These are phyloP conservation scores for Dasyprocta punctata DNA, from an alignment of 2,113 vertebrate species.

Conservation along the genomic window DNA sequence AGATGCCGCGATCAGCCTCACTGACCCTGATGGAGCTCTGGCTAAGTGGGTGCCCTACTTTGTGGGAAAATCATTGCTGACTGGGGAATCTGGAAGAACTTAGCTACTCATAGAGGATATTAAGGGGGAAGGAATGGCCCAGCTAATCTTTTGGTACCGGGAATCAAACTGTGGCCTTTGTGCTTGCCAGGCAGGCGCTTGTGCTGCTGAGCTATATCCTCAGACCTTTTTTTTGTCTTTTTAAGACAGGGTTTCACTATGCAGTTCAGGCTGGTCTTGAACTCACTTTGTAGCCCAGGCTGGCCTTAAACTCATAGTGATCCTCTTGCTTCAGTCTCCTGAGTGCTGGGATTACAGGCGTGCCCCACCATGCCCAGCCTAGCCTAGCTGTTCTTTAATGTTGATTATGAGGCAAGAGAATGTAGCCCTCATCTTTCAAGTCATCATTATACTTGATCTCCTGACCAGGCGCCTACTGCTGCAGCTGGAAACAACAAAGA, in stretches of 20 bases:
- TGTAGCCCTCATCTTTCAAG: not conserved
- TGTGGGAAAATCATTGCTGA: not conserved
- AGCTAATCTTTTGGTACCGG: not conserved
- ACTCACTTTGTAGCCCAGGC: not conserved
- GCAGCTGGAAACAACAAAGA: slow-evolving; percentile 93
- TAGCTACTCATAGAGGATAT: not conserved
- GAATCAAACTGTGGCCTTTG: too few species aligned
- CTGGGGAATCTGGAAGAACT: not conserved
- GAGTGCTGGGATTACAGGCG: not conserved
- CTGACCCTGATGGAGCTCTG: slow-evolving; percentile 95
- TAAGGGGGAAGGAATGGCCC: not conserved
- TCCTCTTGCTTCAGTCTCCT: not conserved
- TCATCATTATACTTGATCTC: not conserved
- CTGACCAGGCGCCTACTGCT: slow-evolving; percentile 92
- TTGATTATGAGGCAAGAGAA: not conserved
- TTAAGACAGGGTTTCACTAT: not conserved
- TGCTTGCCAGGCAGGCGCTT: too few species aligned
- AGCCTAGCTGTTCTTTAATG: not conserved
- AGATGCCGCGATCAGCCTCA: slow-evolving; percentile 92
- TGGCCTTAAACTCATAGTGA: not conserved
- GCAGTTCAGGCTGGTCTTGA: not conserved
- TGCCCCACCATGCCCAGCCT: not conserved
- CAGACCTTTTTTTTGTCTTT: not conserved
- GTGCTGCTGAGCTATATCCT: too few species aligned
- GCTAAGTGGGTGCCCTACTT: slow-evolving; percentile 90